phyloP scores from a whole-genome alignment of 2,888 invertebrate species.

The Sisyra terminalis region DNA sequence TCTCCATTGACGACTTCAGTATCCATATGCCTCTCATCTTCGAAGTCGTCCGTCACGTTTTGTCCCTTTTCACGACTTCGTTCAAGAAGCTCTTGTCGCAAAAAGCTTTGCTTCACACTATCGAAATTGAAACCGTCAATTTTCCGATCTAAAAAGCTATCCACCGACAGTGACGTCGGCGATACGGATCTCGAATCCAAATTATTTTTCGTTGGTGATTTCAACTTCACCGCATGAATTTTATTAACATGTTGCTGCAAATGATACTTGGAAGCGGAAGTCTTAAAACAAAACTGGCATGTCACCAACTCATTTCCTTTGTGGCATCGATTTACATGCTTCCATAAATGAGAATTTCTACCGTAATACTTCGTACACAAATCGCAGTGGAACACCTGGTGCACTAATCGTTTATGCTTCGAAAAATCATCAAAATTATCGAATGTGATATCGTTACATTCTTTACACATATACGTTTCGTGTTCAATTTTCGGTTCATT shows the following conservation, averaged over 20 bases:
- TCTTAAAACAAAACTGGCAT: slow-evolving; percentile 37
- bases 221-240: slow-evolving; percentile 27
- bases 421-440: slow-evolving; percentile 31
- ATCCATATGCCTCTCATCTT: background rate
- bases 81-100: slow-evolving; percentile 20
- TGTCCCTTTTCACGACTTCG: slow-evolving; percentile 11
- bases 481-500: background rate
- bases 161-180: slow-evolving; percentile 10
- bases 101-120: slow-evolving; percentile 22
- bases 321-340: slow-evolving; percentile 34
- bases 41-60: background rate
- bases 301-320: slow-evolving; percentile 40
- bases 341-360: slow-evolving; percentile 41
- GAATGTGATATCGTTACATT: slow-evolving; percentile 21
- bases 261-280: slow-evolving; percentile 39
- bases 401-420: slow-evolving; percentile 31
- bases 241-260: slow-evolving; percentile 36
- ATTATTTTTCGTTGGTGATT: slow-evolving; percentile 17
- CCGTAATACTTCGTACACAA: slow-evolving; percentile 42
- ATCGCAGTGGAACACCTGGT: slow-evolving; percentile 40
- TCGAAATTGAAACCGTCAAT: slow-evolving; percentile 22
- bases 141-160: slow-evolving; percentile 23
- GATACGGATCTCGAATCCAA: background rate
- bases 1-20: background rate
- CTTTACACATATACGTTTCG: slow-evolving; percentile 5